These are phyloP conservation scores for Sciurus niger DNA, from an alignment of 2,113 vertebrate species.

Conservation along the genomic window DNA sequence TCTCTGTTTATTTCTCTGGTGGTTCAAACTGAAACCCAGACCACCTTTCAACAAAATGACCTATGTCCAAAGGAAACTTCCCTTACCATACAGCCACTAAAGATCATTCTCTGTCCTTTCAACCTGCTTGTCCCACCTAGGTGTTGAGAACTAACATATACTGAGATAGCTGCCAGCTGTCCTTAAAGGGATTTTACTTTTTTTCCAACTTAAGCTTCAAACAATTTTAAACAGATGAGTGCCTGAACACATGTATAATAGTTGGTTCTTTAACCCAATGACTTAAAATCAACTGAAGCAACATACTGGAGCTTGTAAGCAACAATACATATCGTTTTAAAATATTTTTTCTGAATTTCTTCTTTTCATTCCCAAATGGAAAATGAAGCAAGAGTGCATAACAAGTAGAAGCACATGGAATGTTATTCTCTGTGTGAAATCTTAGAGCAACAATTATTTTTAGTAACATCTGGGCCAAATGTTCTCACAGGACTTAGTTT, in stretches of 20 bases:
- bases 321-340: neutral
- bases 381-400: constrained; percentile 58
- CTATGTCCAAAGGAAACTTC: neutral
- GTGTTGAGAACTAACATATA: neutral
- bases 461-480: constrained; percentile 76
- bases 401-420: constrained; percentile 43
- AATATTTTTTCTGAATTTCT: constrained; percentile 43
- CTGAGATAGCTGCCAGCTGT: too few species aligned
- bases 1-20: neutral
- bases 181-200: neutral
- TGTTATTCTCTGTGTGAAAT: constrained; percentile 70
- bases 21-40: neutral
- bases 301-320: neutral
- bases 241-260: neutral
- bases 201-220: neutral
- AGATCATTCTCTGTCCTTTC: neutral
- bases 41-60: neutral
- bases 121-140: neutral
- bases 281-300: neutral
- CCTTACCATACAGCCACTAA: rapidly evolving
- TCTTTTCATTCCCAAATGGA: constrained; percentile 58
- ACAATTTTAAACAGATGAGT: neutral
- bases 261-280: neutral
- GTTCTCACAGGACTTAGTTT: constrained; percentile 61
- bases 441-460: constrained; percentile 75